These are phyloP conservation scores for Chymomyza procnemis DNA, from an alignment of 2,888 invertebrate genomes.

Conservation along the genomic window DNA sequence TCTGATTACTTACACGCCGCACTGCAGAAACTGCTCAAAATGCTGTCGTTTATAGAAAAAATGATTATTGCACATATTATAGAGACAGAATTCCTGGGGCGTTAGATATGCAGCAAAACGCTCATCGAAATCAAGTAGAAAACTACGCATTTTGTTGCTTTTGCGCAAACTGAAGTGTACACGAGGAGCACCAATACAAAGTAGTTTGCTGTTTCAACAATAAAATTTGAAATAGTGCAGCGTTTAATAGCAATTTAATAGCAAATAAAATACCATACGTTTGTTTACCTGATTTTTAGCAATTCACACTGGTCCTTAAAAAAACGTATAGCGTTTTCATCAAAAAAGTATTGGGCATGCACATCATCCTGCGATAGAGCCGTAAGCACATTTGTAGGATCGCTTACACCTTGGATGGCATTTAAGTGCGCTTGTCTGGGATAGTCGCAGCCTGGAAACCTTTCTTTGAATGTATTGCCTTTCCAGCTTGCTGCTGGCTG, in stretches of 20 bases:
- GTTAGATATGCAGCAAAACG: constrained; percentile 84
- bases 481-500: constrained; percentile 73
- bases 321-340: constrained; percentile 83
- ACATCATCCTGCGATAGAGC: constrained; percentile 86
- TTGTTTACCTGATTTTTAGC: constrained; percentile 81
- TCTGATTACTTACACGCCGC: constrained; percentile 78
- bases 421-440: constrained; percentile 18
- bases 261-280: too few relatives aligned
- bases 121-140: constrained; percentile 90
- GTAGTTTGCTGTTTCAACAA: constrained; percentile 81
- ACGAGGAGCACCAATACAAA: constrained; percentile 93
- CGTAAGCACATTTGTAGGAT: constrained; percentile 84
- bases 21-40: constrained; percentile 83
- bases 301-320: constrained; percentile 82
- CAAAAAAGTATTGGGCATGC: constrained; percentile 94
- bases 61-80: constrained; percentile 94
- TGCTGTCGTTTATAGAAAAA: constrained; percentile 85
- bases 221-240: neutral
- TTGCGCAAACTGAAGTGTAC: constrained; percentile 83
- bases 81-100: constrained; percentile 86
- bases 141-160: constrained; percentile 79
- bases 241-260: neutral
- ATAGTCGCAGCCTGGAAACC: constrained; percentile 10
- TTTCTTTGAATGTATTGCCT: neutral
- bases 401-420: constrained; percentile 34